Base-by-base conservation (phyloP, 2,888 invertebrate genomes). In the Rhagium mordax region DNA sequence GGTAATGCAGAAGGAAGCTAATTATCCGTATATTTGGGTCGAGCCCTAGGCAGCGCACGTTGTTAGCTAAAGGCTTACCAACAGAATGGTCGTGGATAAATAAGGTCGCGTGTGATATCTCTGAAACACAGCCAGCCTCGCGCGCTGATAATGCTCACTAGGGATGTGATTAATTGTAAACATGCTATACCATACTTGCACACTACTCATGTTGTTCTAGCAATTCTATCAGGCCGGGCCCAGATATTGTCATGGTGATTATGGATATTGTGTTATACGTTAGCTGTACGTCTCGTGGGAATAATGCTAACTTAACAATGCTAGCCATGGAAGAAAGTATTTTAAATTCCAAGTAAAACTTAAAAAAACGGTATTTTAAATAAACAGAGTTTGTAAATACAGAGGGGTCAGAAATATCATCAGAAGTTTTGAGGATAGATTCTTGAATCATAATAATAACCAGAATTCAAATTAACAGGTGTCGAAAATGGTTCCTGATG, bases 51-150 rank as follows among this genome's bases (percentile, higher is more conserved):
- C 65, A 18, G 53, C 53, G 65, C 65, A 65, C 65, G 65, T 53
- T 65, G 65, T 65, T 65, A 53, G 65, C 33, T 20, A 33, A 65
- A 65, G 65, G 65, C 65, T 51, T 33, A 53, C 27, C 65, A 29
- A 24, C 65, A 27, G 53, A 59, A 72, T 41, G 71, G 66, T 59
- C 53, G 65, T 55, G 75, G 77, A 81, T 82, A 79, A 82, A 82
- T 81, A 81, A 79, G 81, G 78, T 81, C 80, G 80, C 78, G 78
- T 81, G 81, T 78, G 80, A 81, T 83, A 83, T 81, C 81, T 79
- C 80, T 75, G 77, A 76, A 81, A 79, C 79, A 77, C 81, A 81
- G 81, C 73, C 78, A 76, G 79, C 69, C 68, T 72, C 68, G 73
- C 78, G 75, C 69, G 69, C 74, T 74, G 81, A 78, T 81, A 81